Evolutionary conservation across 2,888 invertebrate species (phyloP).

Genomic region (Osmoderma eremita): DNA sequence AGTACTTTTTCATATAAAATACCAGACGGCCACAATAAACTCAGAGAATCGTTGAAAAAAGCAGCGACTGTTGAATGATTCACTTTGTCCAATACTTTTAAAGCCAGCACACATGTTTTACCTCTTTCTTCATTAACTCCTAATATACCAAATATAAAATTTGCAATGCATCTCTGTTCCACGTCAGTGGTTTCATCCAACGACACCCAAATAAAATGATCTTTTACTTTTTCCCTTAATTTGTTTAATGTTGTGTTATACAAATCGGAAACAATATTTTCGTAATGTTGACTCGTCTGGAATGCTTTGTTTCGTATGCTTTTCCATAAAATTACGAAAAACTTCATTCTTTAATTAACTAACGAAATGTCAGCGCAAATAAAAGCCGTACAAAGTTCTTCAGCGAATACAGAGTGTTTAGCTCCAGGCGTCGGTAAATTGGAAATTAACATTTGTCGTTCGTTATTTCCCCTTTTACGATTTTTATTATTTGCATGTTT

Average conservation of each 20-base stretch:
- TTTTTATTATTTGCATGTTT: constrained; percentile 6
- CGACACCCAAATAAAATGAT: too few relatives aligned
- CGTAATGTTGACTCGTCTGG: constrained; percentile 3
- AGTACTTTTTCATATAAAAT: too few relatives aligned
- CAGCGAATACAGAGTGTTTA: constrained; percentile 1
- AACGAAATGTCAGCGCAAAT: background rate
- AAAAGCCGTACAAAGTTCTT: background rate
- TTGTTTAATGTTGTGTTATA: constrained; percentile 1
- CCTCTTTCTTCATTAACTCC: too few relatives aligned
- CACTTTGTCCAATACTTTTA: too few relatives aligned
- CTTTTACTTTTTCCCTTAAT: too few relatives aligned
- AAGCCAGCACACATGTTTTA: too few relatives aligned
- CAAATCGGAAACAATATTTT: constrained; percentile 4
- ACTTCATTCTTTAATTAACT: background rate
- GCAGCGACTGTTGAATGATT: too few relatives aligned
- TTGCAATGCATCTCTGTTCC: too few relatives aligned
- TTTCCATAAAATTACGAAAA: constrained; percentile 4
- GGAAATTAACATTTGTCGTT: constrained; percentile 2
- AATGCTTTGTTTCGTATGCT: constrained; percentile 4
- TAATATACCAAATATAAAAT: too few relatives aligned
- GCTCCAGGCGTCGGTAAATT: background rate
- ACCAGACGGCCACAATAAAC: too few relatives aligned
- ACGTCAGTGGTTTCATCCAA: too few relatives aligned
- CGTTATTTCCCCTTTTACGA: constrained; percentile 5
- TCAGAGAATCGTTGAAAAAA: too few relatives aligned